Conservation (phyloP, 2,113 vertebrate genomes). For the Mastomys coucha region DNA sequence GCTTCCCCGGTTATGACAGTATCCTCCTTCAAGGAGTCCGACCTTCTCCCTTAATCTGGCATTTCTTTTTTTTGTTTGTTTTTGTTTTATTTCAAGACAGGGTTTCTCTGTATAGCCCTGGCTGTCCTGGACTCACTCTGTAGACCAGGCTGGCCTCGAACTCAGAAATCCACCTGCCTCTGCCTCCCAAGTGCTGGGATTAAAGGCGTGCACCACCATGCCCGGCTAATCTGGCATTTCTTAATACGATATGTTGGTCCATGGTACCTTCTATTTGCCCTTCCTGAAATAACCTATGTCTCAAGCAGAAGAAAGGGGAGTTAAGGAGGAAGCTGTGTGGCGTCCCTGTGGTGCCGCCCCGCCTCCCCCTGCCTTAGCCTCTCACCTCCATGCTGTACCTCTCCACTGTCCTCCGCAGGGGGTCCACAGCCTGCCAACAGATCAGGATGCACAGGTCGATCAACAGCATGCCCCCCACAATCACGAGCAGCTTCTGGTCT, state of each 20-base stretch:
- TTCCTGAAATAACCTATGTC: background rate
- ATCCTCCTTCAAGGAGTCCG: background rate
- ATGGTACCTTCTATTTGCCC: background rate
- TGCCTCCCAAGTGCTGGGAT: too few relatives aligned
- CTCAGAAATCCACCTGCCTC: too few relatives aligned
- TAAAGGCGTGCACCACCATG: too few relatives aligned
- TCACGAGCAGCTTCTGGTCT: conserved; percentile 99
- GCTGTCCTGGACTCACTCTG: too few relatives aligned
- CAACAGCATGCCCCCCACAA: conserved; percentile 98
- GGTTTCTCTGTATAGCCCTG: too few relatives aligned
- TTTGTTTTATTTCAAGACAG: too few relatives aligned
- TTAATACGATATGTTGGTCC: background rate
- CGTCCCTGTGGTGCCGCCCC: background rate
- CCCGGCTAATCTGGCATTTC: background rate
- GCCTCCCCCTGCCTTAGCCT: fast-evolving
- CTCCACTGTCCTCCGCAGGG: conserved; percentile 97
- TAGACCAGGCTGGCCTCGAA: too few relatives aligned
- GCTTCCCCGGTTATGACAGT: background rate
- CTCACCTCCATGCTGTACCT: conserved; percentile 98
- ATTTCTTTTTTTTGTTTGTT: too few relatives aligned
- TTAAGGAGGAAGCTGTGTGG: background rate
- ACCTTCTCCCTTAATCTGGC: background rate
- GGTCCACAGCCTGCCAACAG: conserved; percentile 99
- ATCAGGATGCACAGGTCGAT: conserved; percentile 99
- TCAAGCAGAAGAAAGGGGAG: background rate